Conservation (phyloP, 1,140 invertebrate species). For the Odontomachus brunneus region DNA sequence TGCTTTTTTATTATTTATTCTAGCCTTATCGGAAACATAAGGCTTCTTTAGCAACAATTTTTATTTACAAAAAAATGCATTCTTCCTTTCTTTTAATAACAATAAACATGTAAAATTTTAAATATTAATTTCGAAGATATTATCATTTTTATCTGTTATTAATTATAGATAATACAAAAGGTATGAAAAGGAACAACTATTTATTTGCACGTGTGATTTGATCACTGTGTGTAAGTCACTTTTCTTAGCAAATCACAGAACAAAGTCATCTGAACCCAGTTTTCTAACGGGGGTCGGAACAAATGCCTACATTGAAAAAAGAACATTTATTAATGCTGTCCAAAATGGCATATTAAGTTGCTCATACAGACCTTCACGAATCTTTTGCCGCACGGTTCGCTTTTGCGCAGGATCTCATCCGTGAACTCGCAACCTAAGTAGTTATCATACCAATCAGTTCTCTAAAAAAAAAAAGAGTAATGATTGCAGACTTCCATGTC, state of each 20-base stretch:
- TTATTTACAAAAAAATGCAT: no score
- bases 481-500: no score
- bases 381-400: constrained; percentile 18
- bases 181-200: no score
- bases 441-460: neutral
- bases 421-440: neutral
- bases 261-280: neutral
- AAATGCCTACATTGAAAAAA: neutral
- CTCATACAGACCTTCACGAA: constrained; percentile 22
- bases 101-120: no score
- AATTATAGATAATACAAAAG: no score
- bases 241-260: neutral
- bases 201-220: no score
- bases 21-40: no score
- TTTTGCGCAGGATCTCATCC: constrained; percentile 24
- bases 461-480: neutral
- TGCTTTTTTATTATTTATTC: no score
- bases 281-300: constrained; percentile 2
- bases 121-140: no score
- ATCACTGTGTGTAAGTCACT: neutral
- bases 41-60: no score
- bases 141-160: no score
- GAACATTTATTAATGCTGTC: neutral
- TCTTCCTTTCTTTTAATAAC: no score
- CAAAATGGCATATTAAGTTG: neutral